Percentiles rank a stretch among this genome's conserved stretches.
These are phyloP conservation scores for Trichogramma dendrolimi DNA, from an alignment of 2,888 invertebrate species.

Conservation along the genomic window DNA sequence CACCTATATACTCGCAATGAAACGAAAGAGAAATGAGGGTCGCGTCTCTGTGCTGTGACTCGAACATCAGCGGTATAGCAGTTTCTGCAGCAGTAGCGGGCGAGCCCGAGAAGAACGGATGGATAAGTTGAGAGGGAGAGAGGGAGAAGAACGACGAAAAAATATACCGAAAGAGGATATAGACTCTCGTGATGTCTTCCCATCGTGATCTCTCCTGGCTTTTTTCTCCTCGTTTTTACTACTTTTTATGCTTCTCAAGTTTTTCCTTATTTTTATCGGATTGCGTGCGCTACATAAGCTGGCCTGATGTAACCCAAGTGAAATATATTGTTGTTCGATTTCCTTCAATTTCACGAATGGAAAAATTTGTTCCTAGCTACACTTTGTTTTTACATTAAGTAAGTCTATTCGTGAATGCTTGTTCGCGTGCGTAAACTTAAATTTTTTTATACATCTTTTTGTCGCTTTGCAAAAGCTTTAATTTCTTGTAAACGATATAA, in stretches of 20 bases:
- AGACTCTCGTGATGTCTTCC: background rate
- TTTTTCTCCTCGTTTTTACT: background rate
- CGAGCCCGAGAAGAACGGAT: conserved; percentile 16
- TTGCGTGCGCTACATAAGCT: too few relatives aligned
- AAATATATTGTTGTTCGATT: too few relatives aligned
- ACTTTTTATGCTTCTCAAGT: background rate
- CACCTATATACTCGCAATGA: conserved; percentile 39
- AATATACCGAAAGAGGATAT: conserved; percentile 15
- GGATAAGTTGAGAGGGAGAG: conserved; percentile 14
- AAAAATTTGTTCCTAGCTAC: too few relatives aligned
- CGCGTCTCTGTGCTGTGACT: background rate
- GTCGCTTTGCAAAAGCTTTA: too few relatives aligned
- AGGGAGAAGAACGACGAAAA: conserved; percentile 11
- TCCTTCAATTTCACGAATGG: too few relatives aligned
- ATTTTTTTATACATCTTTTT: too few relatives aligned
- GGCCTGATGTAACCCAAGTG: too few relatives aligned
- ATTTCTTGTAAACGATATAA: too few relatives aligned
- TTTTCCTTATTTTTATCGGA: too few relatives aligned
- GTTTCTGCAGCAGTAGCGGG: background rate
- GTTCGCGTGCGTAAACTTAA: too few relatives aligned
- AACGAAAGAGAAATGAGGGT: conserved; percentile 40
- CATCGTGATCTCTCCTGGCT: conserved; percentile 5
- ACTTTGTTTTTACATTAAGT: too few relatives aligned
- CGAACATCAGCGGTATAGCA: background rate
- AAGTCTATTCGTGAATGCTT: too few relatives aligned